These are phyloP conservation scores for Nephrocerus scutellatus DNA, from an alignment of 2,888 invertebrate genomes.

Conservation along the genomic window DNA sequence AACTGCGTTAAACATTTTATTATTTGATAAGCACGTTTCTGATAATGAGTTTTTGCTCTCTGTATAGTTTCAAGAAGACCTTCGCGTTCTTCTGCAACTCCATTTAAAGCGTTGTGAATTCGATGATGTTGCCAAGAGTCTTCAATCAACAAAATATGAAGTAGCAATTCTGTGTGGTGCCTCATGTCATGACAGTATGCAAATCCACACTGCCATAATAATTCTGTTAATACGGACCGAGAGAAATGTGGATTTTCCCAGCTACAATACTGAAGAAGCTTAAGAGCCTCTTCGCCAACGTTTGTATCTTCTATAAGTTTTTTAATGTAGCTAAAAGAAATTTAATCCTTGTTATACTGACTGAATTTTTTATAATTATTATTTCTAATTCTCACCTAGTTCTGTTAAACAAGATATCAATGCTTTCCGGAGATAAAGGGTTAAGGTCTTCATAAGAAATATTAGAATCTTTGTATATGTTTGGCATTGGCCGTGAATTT, in stretches of 20 bases:
- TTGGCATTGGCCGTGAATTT: conserved; percentile 57
- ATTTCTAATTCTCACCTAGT: conserved; percentile 54
- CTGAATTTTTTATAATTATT: background rate
- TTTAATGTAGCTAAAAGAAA: conserved; percentile 68
- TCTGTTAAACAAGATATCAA: conserved; percentile 74
- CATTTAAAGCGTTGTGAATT: conserved; percentile 89
- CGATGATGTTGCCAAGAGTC: conserved; percentile 96
- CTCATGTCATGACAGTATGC: conserved; percentile 92
- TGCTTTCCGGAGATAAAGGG: conserved; percentile 66
- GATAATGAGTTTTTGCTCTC: conserved; percentile 88
- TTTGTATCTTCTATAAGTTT: conserved; percentile 93
- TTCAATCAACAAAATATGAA: conserved; percentile 80
- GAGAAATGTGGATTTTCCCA: conserved; percentile 97
- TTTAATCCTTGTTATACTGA: background rate
- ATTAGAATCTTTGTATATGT: conserved; percentile 65
- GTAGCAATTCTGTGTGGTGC: conserved; percentile 82
- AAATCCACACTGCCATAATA: conserved; percentile 80
- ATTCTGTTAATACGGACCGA: conserved; percentile 77
- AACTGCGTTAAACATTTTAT: conserved; percentile 90
- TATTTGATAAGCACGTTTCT: conserved; percentile 94
- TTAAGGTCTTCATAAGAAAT: conserved; percentile 52
- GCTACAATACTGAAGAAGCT: conserved; percentile 85
- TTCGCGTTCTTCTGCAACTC: conserved; percentile 75
- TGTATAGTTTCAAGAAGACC: conserved; percentile 90
- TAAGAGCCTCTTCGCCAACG: conserved; percentile 83